Percentiles rank a stretch among this genome's conserved stretches.
Conservation (phyloP, 2,113 vertebrate genomes). For the Protobothrops mucrosquamatus region DNA sequence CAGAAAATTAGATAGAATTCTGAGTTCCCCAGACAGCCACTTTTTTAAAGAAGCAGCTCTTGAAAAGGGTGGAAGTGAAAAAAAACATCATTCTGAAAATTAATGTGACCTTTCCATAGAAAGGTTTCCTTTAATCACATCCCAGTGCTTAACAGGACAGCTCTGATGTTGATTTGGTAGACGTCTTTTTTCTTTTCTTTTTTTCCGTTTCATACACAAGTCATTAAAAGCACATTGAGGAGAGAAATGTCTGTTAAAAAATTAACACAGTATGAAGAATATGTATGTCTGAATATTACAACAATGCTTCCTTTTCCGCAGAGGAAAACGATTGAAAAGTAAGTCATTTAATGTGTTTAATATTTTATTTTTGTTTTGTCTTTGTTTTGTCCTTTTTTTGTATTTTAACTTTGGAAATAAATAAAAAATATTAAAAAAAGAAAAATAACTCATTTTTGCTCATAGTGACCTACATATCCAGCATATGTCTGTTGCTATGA, state of each 20-base stretch:
- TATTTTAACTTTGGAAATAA: not conserved
- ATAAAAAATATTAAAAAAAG: not conserved
- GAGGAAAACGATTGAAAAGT: not conserved
- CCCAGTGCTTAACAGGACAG: not conserved
- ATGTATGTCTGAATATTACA: not conserved
- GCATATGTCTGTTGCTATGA: not conserved
- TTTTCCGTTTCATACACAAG: not conserved
- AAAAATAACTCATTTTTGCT: not conserved
- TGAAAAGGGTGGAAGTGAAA: not conserved
- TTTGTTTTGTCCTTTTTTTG: not conserved
- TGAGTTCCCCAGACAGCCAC: not conserved
- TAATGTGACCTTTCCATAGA: constrained; percentile 24
- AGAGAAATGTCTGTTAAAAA: not conserved
- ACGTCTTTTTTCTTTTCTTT: not conserved
- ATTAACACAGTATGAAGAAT: not conserved
- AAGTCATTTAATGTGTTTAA: not conserved
- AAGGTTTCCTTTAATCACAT: not conserved
- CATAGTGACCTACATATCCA: not conserved
- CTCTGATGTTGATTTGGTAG: not conserved
- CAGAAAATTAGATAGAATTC: not conserved
- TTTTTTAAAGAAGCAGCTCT: not conserved
- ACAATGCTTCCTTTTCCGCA: not conserved
- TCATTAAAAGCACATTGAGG: not conserved
- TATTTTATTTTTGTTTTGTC: not conserved
- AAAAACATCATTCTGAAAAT: constrained; percentile 4